Evolutionary conservation across 1,140 invertebrate genomes (phyloP).

Genomic region (Ctenoplectra terminalis): DNA sequence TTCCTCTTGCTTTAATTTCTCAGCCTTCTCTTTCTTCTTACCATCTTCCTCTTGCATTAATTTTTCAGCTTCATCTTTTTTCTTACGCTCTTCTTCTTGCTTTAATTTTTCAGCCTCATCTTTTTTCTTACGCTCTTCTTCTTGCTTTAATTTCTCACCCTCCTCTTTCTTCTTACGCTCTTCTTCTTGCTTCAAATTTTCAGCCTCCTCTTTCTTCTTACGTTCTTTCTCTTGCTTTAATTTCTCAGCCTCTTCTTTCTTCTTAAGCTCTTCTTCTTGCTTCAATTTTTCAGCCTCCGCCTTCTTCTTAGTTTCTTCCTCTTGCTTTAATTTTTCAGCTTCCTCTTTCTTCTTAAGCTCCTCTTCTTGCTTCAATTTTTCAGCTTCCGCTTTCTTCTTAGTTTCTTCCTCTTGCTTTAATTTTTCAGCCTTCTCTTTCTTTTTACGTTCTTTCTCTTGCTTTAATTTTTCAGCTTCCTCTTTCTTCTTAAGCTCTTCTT

Average conservation of each 20-base stretch:
- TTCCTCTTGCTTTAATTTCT: conserved; percentile 22
- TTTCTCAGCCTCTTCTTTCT: conserved; percentile 35
- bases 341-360: conserved; percentile 54
- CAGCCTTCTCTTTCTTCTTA: conserved; percentile 33
- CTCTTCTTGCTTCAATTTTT: neutral
- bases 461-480: conserved; percentile 53
- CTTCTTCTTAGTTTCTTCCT: conserved; percentile 57
- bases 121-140: conserved; percentile 52
- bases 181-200: conserved; percentile 23
- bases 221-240: conserved; percentile 27
- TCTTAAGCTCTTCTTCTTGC: conserved; percentile 31
- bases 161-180: conserved; percentile 21
- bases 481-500: conserved; percentile 33
- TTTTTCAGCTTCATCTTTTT: conserved; percentile 50
- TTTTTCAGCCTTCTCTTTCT: conserved; percentile 51
- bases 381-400: conserved; percentile 49
- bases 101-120: conserved; percentile 45
- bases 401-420: conserved; percentile 13
- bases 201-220: conserved; percentile 13
- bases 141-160: conserved; percentile 43
- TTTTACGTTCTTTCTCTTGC: conserved; percentile 35
- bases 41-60: conserved; percentile 38
- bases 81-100: conserved; percentile 37
- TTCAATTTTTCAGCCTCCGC: conserved; percentile 46
- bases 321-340: conserved; percentile 41